Conservation (phyloP, 2,113 vertebrate species). For the Hippocampus zosterae region DNA sequence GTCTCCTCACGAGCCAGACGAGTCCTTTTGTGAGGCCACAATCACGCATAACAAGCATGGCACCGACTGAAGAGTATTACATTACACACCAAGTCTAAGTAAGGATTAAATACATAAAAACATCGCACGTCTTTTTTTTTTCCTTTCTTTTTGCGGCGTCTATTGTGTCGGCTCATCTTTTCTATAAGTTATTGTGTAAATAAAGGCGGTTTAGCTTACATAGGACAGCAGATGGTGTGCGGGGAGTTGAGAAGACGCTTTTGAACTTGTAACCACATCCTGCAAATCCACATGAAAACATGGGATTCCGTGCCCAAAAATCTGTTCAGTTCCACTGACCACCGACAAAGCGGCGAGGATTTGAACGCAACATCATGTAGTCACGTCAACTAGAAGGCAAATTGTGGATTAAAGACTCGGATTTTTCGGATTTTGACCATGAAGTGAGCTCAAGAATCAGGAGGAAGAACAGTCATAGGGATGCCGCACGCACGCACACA, state of each 20-base stretch:
- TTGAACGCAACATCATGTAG: not conserved
- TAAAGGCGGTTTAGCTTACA: slow-evolving; percentile 38
- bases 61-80: not conserved
- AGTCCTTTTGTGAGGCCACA: slow-evolving; percentile 5
- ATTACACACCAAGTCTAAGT: not conserved
- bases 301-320: slow-evolving; percentile 31
- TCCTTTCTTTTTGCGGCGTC: not conserved
- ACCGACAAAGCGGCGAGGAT: not conserved
- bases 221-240: slow-evolving; percentile 51
- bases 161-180: slow-evolving; percentile 29
- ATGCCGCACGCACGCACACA: no score
- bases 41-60: slow-evolving; percentile 1
- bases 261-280: slow-evolving; percentile 54
- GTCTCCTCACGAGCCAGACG: not conserved
- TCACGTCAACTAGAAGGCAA: not conserved
- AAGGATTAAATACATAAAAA: slow-evolving; percentile 9
- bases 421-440: not conserved
- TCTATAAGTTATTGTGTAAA: slow-evolving; percentile 27
- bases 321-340: slow-evolving; percentile 13
- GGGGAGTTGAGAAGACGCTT: slow-evolving; percentile 37
- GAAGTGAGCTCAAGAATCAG: not conserved
- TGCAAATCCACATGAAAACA: slow-evolving; percentile 26
- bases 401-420: not conserved
- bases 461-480: no score
- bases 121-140: not conserved